A percentile compares a stretch with the other conserved stretches of the same genome.
Evolutionary conservation across 2,113 vertebrate species (phyloP).

Genomic region (Ranitomeya variabilis): DNA sequence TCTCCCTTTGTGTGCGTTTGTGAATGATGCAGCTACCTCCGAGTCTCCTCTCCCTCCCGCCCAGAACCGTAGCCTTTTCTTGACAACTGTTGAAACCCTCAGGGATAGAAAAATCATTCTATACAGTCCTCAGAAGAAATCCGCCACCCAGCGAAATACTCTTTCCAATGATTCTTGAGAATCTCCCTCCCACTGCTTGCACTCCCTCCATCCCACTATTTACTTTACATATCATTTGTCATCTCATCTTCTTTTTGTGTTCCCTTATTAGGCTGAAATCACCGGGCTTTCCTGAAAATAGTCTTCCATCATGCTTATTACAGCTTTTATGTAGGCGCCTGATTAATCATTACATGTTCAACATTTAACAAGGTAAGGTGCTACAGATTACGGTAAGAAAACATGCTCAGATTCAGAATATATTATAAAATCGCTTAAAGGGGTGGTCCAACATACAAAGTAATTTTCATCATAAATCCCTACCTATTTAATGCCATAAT

Average conservation of each 20-base stretch:
- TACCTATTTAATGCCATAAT: too few relatives aligned
- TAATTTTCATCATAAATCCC: too few relatives aligned
- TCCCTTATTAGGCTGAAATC: constrained; percentile 38
- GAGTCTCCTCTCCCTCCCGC: constrained; percentile 38
- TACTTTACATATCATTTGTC: constrained; percentile 18
- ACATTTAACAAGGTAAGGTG: background rate
- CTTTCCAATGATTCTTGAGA: background rate
- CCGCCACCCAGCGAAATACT: background rate
- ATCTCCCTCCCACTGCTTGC: background rate
- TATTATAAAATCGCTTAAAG: too few relatives aligned
- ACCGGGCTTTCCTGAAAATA: constrained; percentile 23
- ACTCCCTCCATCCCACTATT: constrained; percentile 5
- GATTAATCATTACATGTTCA: constrained; percentile 23
- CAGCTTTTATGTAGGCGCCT: background rate
- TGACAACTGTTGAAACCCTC: constrained; percentile 44
- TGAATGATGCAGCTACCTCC: constrained; percentile 39
- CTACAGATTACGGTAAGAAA: background rate
- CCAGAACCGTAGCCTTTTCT: constrained; percentile 12
- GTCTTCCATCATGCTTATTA: background rate
- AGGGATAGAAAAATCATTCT: constrained; percentile 7
- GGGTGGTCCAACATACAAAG: too few relatives aligned
- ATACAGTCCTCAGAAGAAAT: background rate
- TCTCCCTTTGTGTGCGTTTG: constrained; percentile 25
- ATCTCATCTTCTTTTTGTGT: constrained; percentile 17
- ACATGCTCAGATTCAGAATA: background rate